Evolutionary conservation across 2,113 vertebrate genomes (phyloP), one percentile per base, ranked within the genome.

Genomic region (Chloropsis cyanopogon): DNA sequence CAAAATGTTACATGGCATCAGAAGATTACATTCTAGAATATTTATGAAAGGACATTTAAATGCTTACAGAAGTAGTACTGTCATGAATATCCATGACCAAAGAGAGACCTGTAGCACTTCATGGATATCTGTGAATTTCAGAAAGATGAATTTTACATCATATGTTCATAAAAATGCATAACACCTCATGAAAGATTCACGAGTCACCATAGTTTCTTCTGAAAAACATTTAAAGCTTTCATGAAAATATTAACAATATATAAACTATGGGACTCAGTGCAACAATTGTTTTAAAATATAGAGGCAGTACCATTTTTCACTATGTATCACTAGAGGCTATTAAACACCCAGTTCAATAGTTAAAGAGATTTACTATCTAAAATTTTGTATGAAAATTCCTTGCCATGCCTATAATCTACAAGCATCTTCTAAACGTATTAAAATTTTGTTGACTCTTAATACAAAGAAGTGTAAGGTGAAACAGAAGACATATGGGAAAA

Each of bases 171-270:
- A 94, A 96, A 95, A 95, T 73, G 63, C 70, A 77, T 57, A 92
- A 70, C 4, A 25, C 6, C 54, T 88, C 29, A 77, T 94, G 68
- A 92, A 94, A 94, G 25, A 95, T 85, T 91, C 50, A 96, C 9
- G 17, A 87, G 53, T 59, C 59, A 88, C 85, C 63, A 73, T 54
- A 86, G 59, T 86, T 92, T 95, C 66, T 93, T 92, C 82, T 77
- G 87, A 88, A 91, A 95, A 95, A 77, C 70, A 85, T 72, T 90
- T 93, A 95, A 95, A 94, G 88, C 82, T 95, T 96, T 95, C 91
- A 94, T 90, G 94, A 92, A 96, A 96, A 95, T 90, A 94, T 95
- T 96, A 96, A 96, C 81, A 95, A 91, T 89, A 95, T 79, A 95
- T 88, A 95, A 95, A 95, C 89, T 88, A 91, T 33, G 79, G 71